phyloP scores from a whole-genome alignment of 2,797 vertebrate genomes.

The Delichon dasypus region DNA sequence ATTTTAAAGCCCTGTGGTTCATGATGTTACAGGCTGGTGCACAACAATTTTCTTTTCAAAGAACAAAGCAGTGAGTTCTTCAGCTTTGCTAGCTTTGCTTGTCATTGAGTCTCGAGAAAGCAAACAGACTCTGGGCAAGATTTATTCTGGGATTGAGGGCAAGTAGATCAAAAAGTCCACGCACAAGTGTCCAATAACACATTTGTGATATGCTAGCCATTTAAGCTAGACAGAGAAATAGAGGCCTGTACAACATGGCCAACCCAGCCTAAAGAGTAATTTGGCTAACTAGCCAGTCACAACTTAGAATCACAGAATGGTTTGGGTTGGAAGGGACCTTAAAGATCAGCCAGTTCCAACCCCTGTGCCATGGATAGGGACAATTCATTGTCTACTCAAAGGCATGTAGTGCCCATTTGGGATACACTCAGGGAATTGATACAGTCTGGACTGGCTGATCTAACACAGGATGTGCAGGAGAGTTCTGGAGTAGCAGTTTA shows the following conservation, averaged over 20 bases:
- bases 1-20: slow-evolving; percentile 23
- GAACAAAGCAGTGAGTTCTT: slow-evolving; percentile 20
- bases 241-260: not conserved
- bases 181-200: not conserved
- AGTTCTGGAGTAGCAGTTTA: not conserved
- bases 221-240: not conserved
- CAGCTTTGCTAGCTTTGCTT: slow-evolving; percentile 3
- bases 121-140: not conserved
- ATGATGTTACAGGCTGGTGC: slow-evolving; percentile 41
- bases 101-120: slow-evolving; percentile 33
- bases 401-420: not conserved
- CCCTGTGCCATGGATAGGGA: no score
- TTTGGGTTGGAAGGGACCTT: not conserved
- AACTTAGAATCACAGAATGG: not conserved
- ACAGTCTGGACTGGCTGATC: not conserved
- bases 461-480: not conserved
- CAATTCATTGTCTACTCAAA: not conserved
- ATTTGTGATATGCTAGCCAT: not conserved
- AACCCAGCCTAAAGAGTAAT: not conserved
- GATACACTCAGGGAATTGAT: not conserved
- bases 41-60: slow-evolving; percentile 48
- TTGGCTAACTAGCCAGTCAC: not conserved
- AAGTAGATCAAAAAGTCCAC: not conserved
- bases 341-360: not conserved
- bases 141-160: slow-evolving; percentile 27